Evolutionary conservation across 2,797 vertebrate genomes (phyloP).

Genomic region (Bryconaethiops microstoma): DNA sequence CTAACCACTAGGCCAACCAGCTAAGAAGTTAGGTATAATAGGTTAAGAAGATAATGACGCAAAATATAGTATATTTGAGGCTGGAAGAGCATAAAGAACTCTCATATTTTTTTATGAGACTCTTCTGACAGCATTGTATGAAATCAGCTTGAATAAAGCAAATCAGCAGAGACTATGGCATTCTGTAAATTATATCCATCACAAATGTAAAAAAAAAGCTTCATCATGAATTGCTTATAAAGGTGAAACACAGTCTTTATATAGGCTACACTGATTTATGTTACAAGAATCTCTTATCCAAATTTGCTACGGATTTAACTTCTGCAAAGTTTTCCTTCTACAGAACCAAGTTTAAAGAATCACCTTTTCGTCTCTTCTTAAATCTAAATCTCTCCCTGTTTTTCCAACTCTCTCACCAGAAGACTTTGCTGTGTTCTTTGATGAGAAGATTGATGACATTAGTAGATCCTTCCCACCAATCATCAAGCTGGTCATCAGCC

Average conservation of each 20-base stretch:
- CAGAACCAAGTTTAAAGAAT: no score
- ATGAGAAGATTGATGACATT: no score
- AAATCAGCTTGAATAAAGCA: not conserved
- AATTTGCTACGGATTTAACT: no score
- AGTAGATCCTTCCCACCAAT: no score
- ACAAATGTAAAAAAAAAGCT: slow-evolving; percentile 8
- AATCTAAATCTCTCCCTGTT: no score
- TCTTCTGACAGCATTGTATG: not conserved
- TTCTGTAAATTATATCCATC: slow-evolving; percentile 8
- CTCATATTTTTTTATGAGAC: not conserved
- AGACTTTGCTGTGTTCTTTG: no score
- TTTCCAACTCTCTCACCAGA: no score
- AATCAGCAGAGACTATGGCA: not conserved
- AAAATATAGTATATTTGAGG: not conserved
- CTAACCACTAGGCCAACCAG: no score
- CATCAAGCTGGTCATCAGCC: no score
- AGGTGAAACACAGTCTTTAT: not conserved
- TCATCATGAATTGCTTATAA: slow-evolving; percentile 17
- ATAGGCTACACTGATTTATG: not conserved
- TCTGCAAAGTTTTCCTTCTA: no score
- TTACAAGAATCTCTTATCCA: no score
- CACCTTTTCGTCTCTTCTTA: no score
- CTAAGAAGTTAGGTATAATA: not conserved
- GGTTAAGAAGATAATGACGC: not conserved
- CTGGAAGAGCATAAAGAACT: not conserved